phyloP scores from a whole-genome alignment of 2,888 invertebrate species.

The Pristionchus mayeri region DNA sequence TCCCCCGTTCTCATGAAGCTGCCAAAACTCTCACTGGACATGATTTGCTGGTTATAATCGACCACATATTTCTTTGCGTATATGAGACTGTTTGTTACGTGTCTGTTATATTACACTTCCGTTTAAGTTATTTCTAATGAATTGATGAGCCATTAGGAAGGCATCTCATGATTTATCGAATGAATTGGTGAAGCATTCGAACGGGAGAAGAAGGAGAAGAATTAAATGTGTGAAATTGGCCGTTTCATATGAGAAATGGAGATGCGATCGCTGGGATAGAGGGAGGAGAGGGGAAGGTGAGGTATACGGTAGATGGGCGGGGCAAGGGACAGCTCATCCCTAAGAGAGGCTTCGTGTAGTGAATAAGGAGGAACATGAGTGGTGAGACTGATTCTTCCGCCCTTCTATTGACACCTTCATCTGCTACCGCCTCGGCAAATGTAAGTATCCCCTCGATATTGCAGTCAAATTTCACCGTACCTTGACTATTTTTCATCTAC shows the following conservation, averaged over 20 bases:
- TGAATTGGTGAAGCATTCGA: too few relatives aligned
- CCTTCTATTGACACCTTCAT: not conserved
- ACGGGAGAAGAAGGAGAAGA: constrained; percentile 7
- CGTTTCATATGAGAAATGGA: constrained; percentile 46
- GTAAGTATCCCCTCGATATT: not conserved
- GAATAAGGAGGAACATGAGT: constrained; percentile 24
- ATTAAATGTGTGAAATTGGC: constrained; percentile 45
- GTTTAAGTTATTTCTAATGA: too few relatives aligned
- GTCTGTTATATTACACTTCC: too few relatives aligned
- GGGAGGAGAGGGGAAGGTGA: not conserved
- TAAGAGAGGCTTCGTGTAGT: not conserved
- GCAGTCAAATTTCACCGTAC: too few relatives aligned
- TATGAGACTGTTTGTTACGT: too few relatives aligned
- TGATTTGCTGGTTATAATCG: too few relatives aligned
- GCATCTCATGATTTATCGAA: too few relatives aligned
- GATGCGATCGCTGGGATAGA: not conserved
- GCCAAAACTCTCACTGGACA: not conserved
- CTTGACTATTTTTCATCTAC: too few relatives aligned
- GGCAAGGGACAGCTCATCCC: not conserved
- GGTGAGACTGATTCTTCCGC: not conserved
- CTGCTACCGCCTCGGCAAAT: not conserved
- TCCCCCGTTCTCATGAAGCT: not conserved
- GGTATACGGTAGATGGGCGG: constrained; percentile 40
- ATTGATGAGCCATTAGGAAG: too few relatives aligned
- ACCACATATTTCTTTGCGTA: too few relatives aligned